A percentile compares a stretch with the other conserved stretches of the same genome.
These are phyloP conservation scores for Phalacrocorax carbo DNA, from an alignment of 2,113 vertebrate genomes.

Conservation along the genomic window DNA sequence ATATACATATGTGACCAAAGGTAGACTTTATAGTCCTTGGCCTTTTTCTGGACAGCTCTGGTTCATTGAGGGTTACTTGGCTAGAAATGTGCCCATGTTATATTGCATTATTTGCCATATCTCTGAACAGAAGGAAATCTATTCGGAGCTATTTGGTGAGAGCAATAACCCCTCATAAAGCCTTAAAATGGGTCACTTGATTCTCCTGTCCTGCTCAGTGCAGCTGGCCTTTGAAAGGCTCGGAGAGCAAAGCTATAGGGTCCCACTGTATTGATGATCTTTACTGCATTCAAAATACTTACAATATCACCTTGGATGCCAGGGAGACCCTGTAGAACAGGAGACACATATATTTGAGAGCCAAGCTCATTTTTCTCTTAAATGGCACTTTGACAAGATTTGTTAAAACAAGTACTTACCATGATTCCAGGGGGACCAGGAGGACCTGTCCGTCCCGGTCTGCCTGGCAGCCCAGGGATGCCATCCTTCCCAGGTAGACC, in stretches of 20 bases:
- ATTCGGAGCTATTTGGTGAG: neutral
- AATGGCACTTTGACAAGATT: neutral
- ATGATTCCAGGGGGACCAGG: slow-evolving; percentile 81
- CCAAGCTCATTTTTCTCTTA: neutral
- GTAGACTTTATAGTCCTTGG: neutral
- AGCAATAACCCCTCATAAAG: neutral
- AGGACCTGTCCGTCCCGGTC: slow-evolving; percentile 82
- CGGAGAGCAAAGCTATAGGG: neutral
- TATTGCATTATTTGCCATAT: neutral
- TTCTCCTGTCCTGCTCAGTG: neutral
- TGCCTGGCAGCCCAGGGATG: slow-evolving; percentile 85
- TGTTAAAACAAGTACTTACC: slow-evolving; percentile 58
- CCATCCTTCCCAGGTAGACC: slow-evolving; percentile 86
- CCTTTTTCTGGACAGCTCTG: neutral
- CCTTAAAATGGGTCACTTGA: neutral
- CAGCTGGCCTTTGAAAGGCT: neutral
- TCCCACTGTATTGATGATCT: neutral
- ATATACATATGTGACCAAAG: neutral
- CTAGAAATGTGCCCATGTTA: neutral
- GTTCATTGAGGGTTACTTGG: neutral
- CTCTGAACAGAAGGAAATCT: neutral
- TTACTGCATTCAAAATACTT: slow-evolving; percentile 13
- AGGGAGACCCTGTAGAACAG: slow-evolving; percentile 73
- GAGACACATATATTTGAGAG: neutral
- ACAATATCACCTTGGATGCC: slow-evolving; percentile 77